Percentiles rank a stretch among this genome's conserved stretches.
These are phyloP conservation scores for Gambusia holbrooki DNA, from an alignment of 2,113 vertebrate genomes.

Conservation along the genomic window DNA sequence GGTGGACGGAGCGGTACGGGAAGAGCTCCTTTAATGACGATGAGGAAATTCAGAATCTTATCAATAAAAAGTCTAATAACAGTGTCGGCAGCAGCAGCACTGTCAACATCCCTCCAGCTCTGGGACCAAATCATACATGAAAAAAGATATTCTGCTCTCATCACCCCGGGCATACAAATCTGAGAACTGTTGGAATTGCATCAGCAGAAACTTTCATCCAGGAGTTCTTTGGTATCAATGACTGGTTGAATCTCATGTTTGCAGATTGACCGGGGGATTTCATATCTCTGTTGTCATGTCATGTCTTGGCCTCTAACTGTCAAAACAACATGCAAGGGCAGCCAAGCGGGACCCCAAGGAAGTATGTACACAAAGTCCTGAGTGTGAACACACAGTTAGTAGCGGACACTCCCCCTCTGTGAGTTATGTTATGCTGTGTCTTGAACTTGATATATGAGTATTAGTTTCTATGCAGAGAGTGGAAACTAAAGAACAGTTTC, in stretches of 20 bases:
- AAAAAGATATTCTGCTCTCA: background rate
- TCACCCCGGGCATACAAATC: background rate
- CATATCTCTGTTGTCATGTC: slow-evolving; percentile 24
- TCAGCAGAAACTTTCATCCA: background rate
- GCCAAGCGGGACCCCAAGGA: slow-evolving; percentile 56
- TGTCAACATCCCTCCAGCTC: slow-evolving; percentile 9
- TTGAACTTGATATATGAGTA: slow-evolving; percentile 45
- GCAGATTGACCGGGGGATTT: slow-evolving; percentile 32
- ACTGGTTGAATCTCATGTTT: slow-evolving; percentile 5
- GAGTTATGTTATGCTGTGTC: slow-evolving; percentile 56
- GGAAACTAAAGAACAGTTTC: background rate
- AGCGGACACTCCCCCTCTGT: background rate
- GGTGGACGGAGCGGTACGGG: slow-evolving; percentile 88
- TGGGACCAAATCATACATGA: slow-evolving; percentile 42
- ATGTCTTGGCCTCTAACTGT: slow-evolving; percentile 61
- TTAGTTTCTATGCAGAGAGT: slow-evolving; percentile 11
- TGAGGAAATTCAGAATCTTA: slow-evolving; percentile 79
- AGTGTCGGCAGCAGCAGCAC: background rate
- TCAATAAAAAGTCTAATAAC: slow-evolving; percentile 37
- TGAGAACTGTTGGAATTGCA: background rate
- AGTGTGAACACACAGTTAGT: slow-evolving; percentile 14
- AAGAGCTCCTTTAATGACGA: slow-evolving; percentile 84
- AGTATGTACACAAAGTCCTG: slow-evolving; percentile 37
- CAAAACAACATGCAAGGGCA: slow-evolving; percentile 72
- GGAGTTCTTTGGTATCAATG: background rate